These are phyloP conservation scores for Archocentrus centrarchus DNA, from an alignment of 2,113 vertebrate species.

Conservation along the genomic window DNA sequence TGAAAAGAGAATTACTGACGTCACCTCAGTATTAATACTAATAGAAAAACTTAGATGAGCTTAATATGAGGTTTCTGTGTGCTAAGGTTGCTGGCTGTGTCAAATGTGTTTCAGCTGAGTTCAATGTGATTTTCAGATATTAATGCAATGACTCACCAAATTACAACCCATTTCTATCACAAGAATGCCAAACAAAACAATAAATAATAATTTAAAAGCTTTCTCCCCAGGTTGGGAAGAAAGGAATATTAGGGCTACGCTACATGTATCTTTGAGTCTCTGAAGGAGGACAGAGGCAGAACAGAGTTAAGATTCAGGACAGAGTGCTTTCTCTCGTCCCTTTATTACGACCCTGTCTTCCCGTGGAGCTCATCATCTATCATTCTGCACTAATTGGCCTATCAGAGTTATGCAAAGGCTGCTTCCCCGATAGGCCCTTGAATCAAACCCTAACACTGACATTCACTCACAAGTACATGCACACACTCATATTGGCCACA, in stretches of 20 bases:
- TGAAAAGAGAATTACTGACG: background rate
- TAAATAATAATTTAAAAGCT: slow-evolving; percentile 25
- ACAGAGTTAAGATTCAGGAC: slow-evolving; percentile 63
- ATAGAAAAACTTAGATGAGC: background rate
- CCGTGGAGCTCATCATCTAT: slow-evolving; percentile 66
- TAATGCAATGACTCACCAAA: slow-evolving; percentile 7
- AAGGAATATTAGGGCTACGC: slow-evolving; percentile 29
- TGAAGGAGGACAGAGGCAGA: slow-evolving; percentile 33
- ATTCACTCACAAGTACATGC: slow-evolving; percentile 17
- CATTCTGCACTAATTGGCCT: slow-evolving; percentile 75
- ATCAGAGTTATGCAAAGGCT: slow-evolving; percentile 68
- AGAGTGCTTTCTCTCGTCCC: slow-evolving; percentile 35
- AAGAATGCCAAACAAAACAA: slow-evolving; percentile 18
- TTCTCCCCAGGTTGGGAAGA: background rate
- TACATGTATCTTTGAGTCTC: slow-evolving; percentile 30
- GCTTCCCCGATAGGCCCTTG: slow-evolving; percentile 45
- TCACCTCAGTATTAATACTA: background rate
- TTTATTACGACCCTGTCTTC: slow-evolving; percentile 65
- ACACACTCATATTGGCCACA: background rate
- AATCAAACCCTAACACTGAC: slow-evolving; percentile 49
- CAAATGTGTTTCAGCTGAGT: background rate
- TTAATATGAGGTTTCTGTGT: background rate
- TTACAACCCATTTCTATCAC: background rate
- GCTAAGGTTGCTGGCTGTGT: background rate
- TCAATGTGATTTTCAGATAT: slow-evolving; percentile 4